These are phyloP conservation scores for Psylliodes chrysocephalus DNA, from an alignment of 2,888 invertebrate species.

Conservation along the genomic window DNA sequence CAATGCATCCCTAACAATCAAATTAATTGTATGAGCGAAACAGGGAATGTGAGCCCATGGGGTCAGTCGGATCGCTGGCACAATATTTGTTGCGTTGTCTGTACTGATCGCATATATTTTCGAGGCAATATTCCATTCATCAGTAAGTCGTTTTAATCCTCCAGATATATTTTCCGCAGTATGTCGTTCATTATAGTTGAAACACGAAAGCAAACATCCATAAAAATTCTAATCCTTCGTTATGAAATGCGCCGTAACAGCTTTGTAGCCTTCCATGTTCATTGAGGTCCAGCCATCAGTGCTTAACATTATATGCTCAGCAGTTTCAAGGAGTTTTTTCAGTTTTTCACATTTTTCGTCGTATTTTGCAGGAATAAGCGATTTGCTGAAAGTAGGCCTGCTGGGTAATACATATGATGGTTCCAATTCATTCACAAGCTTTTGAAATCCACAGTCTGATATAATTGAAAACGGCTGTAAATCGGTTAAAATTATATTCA, in stretches of 20 bases:
- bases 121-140: constrained; percentile 30
- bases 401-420: constrained; percentile 27
- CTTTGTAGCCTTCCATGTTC: constrained; percentile 25
- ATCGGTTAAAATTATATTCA: constrained; percentile 22
- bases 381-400: constrained; percentile 16
- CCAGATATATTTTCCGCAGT: constrained; percentile 31
- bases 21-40: too few relatives aligned
- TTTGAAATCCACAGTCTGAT: constrained; percentile 23
- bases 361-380: constrained; percentile 25
- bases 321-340: constrained; percentile 16
- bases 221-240: constrained; percentile 31
- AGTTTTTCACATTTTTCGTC: constrained; percentile 23
- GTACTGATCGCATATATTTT: constrained; percentile 31
- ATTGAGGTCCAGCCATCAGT: constrained; percentile 33
- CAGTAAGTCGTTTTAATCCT: constrained; percentile 22
- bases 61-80: constrained; percentile 27
- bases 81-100: constrained; percentile 38
- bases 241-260: constrained; percentile 35
- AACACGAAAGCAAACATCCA: constrained; percentile 31
- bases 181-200: constrained; percentile 28
- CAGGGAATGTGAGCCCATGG: constrained; percentile 34
- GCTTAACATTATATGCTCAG: constrained; percentile 14
- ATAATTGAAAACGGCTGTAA: constrained; percentile 25
- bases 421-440: constrained; percentile 26
- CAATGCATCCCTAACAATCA: too few relatives aligned